Evolutionary conservation across 2,797 vertebrate genomes (phyloP).

Genomic region (Erpetoichthys calabaricus): DNA sequence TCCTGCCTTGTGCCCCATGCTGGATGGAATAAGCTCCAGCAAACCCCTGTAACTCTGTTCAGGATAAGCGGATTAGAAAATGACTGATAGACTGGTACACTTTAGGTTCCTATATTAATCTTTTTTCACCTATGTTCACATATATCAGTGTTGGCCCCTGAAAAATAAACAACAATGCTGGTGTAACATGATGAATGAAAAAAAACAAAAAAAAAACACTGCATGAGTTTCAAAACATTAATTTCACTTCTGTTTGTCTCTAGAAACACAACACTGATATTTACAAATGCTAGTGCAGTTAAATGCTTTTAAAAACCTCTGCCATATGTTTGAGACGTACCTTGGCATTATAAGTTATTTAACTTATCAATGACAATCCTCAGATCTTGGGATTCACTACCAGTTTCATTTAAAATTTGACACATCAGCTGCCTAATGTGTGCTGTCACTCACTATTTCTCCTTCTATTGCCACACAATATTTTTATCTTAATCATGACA

Average conservation of each 20-base stretch:
- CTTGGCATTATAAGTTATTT: constrained; percentile 3
- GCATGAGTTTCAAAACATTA: background rate
- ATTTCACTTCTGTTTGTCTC: background rate
- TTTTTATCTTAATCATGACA: constrained; percentile 5
- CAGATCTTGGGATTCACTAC: background rate
- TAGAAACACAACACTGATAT: background rate
- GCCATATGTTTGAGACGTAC: constrained; percentile 4
- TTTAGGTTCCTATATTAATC: no score
- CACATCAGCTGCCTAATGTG: constrained; percentile 1
- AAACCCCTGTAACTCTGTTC: no score
- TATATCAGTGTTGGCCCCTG: background rate
- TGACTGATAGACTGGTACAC: no score
- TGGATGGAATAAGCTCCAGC: no score
- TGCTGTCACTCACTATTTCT: constrained; percentile 8
- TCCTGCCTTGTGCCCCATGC: no score
- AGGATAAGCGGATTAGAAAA: no score
- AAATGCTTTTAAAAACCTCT: constrained; percentile 3
- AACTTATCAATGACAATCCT: constrained; percentile 4
- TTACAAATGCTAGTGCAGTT: background rate
- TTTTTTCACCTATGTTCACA: background rate
- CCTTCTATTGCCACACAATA: constrained; percentile 1
- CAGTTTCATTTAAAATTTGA: constrained; percentile 3
- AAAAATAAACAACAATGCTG: background rate
- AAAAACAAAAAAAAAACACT: background rate
- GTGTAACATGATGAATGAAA: background rate